A percentile compares a stretch with the other conserved stretches of the same genome.
These are phyloP conservation scores for Lagopus leucura DNA, from an alignment of 2,113 vertebrate species.

Conservation along the genomic window DNA sequence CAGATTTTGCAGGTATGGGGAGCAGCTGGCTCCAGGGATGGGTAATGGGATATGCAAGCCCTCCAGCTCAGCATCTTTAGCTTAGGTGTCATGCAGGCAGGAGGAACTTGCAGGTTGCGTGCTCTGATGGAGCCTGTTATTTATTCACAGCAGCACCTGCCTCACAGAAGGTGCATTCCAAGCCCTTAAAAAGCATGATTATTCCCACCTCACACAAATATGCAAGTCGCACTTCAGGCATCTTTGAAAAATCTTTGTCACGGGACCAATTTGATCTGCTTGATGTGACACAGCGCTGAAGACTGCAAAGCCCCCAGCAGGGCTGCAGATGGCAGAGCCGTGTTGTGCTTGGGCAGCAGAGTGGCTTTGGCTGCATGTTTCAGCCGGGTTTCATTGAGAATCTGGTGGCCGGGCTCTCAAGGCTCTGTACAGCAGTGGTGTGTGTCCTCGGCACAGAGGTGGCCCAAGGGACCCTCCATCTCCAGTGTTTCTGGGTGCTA, in stretches of 20 bases:
- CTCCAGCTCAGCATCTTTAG: background rate
- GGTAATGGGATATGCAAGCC: background rate
- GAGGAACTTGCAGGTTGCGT: background rate
- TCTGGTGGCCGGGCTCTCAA: background rate
- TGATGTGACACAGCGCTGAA: background rate
- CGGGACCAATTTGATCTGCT: background rate
- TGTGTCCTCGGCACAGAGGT: background rate
- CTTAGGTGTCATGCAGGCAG: background rate
- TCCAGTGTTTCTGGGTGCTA: background rate
- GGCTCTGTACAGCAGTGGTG: background rate
- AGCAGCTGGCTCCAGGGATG: background rate
- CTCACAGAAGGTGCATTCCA: background rate
- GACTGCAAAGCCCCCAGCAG: background rate
- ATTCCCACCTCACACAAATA: background rate
- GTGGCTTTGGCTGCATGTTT: accelerated
- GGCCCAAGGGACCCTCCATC: background rate
- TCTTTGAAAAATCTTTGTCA: background rate
- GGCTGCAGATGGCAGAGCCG: background rate
- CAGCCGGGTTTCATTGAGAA: background rate
- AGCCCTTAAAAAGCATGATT: background rate
- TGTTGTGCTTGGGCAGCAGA: background rate
- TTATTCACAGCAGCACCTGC: background rate
- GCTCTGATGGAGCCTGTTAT: background rate
- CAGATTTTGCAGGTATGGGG: background rate
- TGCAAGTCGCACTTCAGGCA: background rate